Conservation (phyloP, 2,888 invertebrate genomes). For the Tolmerus cingulatus region DNA sequence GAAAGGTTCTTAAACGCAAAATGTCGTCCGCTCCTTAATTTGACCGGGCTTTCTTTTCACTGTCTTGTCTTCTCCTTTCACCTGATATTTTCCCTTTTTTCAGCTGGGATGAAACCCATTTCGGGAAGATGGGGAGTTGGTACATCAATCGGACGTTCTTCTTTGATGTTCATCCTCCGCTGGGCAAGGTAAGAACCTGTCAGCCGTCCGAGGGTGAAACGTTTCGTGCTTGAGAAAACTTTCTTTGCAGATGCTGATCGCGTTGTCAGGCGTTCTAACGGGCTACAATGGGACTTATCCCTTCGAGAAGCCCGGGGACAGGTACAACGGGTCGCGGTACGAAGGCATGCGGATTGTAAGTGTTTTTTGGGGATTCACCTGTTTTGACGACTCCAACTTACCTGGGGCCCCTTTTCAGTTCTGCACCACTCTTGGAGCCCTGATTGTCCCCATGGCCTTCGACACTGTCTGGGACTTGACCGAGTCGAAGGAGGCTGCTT, state of each 20-base stretch:
- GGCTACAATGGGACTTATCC: constrained; percentile 95
- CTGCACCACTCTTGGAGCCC: constrained; percentile 86
- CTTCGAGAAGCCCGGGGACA: constrained; percentile 95
- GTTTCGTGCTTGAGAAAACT: constrained; percentile 42
- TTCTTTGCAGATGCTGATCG: constrained; percentile 87
- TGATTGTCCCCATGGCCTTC: constrained; percentile 86
- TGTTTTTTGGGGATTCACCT: constrained; percentile 47
- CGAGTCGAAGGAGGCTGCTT: constrained; percentile 78
- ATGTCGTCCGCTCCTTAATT: background rate
- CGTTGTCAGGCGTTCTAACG: constrained; percentile 86
- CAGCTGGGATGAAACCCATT: constrained; percentile 98
- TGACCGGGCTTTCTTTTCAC: background rate
- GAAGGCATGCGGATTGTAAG: constrained; percentile 92
- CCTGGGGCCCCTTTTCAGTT: constrained; percentile 71
- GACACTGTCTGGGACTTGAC: constrained; percentile 90
- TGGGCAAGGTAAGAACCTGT: constrained; percentile 80
- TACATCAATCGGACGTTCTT: constrained; percentile 97
- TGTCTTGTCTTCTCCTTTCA: background rate
- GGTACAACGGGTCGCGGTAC: constrained; percentile 87
- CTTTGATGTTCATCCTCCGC: constrained; percentile 97
- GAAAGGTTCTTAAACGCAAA: constrained; percentile 11
- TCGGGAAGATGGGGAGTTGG: constrained; percentile 99
- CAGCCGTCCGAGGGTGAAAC: background rate
- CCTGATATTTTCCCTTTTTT: background rate
- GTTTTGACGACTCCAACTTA: background rate